Base-by-base conservation (phyloP, 2,797 vertebrate species). In the Streptopelia turtur region DNA sequence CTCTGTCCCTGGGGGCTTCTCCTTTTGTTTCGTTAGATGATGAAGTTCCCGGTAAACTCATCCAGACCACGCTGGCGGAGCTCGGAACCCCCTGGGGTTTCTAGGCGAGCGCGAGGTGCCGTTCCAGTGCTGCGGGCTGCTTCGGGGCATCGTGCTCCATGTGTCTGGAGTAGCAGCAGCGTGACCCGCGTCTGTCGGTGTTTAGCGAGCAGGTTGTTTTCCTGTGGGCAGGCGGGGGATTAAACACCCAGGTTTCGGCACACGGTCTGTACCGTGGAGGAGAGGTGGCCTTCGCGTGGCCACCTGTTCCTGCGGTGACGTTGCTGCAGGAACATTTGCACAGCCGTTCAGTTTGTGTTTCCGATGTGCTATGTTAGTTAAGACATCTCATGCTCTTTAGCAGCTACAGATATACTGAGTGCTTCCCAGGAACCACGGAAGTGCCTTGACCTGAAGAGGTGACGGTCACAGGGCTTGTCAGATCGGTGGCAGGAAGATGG, bases 41-140 rank as follows among this genome's bases (percentile, higher is more conserved):
- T 3, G 16, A 5, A 22, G 39, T 55, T 69, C 28, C 45, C 60
- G 60, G 20, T 52, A 15, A 60, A 57, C 16, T 15, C 9, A 27
- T 1, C 12, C 18, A 18, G 1, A 1, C 25, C 28, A 18, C 2
- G 10, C n/a, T 28, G 5, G 16, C 25, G 6, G 22, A 30, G 27
- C 59, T 27, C 6, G 23, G 65, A 64, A 23, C 39, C 70, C 9
- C 24, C 13, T 1, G 5, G 43, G 57, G 14, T 17, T 49, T 65
- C 35, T 25, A 4, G 6, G 1, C 0, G 22, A 6, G 1, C 0
- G 0, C 3, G 14, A 76, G 63, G 41, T 3, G 5, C 16, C 0
- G 1, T 33, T 37, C 33, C 13, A 10, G 31, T 3, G 7, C 49
- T 14, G 13, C 7, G 53, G 72, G 30, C 53, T 37, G 30, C 56